phyloP scores from a whole-genome alignment of 2,888 invertebrate genomes.

The Diplazon laetatorius region DNA sequence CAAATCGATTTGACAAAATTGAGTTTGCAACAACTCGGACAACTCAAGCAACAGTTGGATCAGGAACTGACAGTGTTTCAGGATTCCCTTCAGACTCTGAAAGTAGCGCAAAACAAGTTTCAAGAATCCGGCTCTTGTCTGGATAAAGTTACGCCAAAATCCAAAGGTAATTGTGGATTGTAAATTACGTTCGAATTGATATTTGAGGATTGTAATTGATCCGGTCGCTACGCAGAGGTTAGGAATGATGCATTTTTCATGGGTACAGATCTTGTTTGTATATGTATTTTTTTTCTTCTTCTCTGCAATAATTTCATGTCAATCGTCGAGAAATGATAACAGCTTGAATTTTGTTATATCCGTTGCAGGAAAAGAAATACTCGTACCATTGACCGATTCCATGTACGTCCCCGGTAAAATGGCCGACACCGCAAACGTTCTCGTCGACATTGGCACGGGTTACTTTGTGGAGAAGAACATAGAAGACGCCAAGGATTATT shows the following conservation, averaged over 20 bases:
- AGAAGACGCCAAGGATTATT: conserved; percentile 94
- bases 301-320: too few species aligned
- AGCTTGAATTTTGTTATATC: conserved; percentile 20
- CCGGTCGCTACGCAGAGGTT: conserved; percentile 28
- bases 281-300: neutral
- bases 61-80: conserved; percentile 95
- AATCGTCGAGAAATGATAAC: too few species aligned
- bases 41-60: conserved; percentile 94
- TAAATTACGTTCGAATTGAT: neutral
- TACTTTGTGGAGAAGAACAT: conserved; percentile 97
- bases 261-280: conserved; percentile 22
- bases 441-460: conserved; percentile 98
- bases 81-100: conserved; percentile 94
- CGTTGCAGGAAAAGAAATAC: conserved; percentile 86
- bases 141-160: conserved; percentile 90
- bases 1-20: conserved; percentile 92
- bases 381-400: conserved; percentile 98
- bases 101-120: conserved; percentile 95
- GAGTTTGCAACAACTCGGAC: conserved; percentile 91
- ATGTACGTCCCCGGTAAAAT: conserved; percentile 98
- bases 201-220: neutral
- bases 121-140: conserved; percentile 93
- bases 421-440: conserved; percentile 91
- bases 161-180: conserved; percentile 84
- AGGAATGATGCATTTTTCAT: neutral